Evolutionary conservation across 2,888 invertebrate species (phyloP).

Genomic region (Hermaeophaga mercurialis): DNA sequence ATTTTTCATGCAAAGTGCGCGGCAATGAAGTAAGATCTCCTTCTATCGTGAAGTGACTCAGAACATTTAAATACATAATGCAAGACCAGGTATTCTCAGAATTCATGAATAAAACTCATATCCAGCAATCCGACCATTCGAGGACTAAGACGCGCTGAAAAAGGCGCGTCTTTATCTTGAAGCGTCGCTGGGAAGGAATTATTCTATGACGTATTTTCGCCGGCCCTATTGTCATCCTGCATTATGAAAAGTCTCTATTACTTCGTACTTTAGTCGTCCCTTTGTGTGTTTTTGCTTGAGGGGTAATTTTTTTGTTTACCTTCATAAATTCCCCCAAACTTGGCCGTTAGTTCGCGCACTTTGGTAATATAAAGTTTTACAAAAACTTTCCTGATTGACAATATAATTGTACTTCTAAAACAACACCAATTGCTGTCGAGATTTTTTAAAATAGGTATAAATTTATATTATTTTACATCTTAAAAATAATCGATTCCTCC

Average conservation of each 20-base stretch:
- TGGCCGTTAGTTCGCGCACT: slow-evolving; percentile 16
- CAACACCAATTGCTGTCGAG: too few relatives aligned
- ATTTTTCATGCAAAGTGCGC: slow-evolving; percentile 40
- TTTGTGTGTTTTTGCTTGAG: slow-evolving; percentile 38
- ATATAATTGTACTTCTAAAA: neutral
- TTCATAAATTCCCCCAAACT: slow-evolving; percentile 30
- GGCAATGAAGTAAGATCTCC: slow-evolving; percentile 29
- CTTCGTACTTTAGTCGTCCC: slow-evolving; percentile 30
- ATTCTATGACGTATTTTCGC: slow-evolving; percentile 36
- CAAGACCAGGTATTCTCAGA: slow-evolving; percentile 50
- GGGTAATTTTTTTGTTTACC: slow-evolving; percentile 36
- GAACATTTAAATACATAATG: slow-evolving; percentile 54
- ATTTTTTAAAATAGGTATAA: too few relatives aligned
- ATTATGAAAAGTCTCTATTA: slow-evolving; percentile 41
- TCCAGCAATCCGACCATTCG: slow-evolving; percentile 36
- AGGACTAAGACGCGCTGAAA: slow-evolving; percentile 35
- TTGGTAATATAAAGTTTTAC: slow-evolving; percentile 12
- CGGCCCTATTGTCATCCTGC: slow-evolving; percentile 38
- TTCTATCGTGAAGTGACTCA: slow-evolving; percentile 42
- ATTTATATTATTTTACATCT: too few relatives aligned
- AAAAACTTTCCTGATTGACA: slow-evolving; percentile 4
- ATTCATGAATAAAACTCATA: slow-evolving; percentile 49
- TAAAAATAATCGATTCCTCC: too few relatives aligned
- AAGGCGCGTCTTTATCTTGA: slow-evolving; percentile 36
- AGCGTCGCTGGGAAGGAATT: slow-evolving; percentile 36